phyloP scores from a whole-genome alignment of 2,888 invertebrate genomes.

The Rhagium mordax region DNA sequence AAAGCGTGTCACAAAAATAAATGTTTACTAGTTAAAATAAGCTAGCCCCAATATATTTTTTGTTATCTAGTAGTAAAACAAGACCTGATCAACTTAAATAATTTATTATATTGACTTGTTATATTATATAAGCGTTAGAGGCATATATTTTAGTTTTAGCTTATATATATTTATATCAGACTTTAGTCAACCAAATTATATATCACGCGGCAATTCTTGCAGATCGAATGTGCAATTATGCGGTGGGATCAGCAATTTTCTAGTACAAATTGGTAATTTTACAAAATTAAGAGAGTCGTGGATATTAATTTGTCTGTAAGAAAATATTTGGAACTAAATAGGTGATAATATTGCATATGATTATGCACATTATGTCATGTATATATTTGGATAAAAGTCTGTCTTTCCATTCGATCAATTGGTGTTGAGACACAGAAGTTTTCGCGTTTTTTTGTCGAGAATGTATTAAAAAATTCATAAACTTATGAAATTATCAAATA shows the following conservation, averaged over 20 bases:
- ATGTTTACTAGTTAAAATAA: background rate
- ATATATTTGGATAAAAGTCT: background rate
- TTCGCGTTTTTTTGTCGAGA: background rate
- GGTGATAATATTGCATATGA: too few species aligned
- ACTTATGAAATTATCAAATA: background rate
- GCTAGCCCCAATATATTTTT: conserved; percentile 26
- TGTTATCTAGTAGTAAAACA: conserved; percentile 48
- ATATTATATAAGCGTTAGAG: conserved; percentile 55
- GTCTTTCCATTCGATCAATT: background rate
- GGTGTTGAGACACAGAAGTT: background rate
- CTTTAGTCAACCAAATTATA: conserved; percentile 21
- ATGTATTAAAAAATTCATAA: background rate
- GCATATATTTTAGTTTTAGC: conserved; percentile 54
- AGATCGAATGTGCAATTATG: background rate
- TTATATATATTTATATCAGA: conserved; percentile 47
- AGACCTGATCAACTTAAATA: conserved; percentile 50
- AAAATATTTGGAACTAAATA: too few species aligned
- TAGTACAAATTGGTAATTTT: background rate
- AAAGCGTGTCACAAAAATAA: background rate
- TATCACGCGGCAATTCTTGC: conserved; percentile 16
- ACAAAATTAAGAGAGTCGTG: background rate
- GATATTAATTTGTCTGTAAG: background rate
- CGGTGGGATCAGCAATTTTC: background rate
- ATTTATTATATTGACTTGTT: conserved; percentile 58
- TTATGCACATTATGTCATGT: too few species aligned